Percentiles rank a stretch among this genome's conserved stretches.
phyloP scores from a whole-genome alignment of 2,797 vertebrate genomes.

The Eurystomus glaucurus region DNA sequence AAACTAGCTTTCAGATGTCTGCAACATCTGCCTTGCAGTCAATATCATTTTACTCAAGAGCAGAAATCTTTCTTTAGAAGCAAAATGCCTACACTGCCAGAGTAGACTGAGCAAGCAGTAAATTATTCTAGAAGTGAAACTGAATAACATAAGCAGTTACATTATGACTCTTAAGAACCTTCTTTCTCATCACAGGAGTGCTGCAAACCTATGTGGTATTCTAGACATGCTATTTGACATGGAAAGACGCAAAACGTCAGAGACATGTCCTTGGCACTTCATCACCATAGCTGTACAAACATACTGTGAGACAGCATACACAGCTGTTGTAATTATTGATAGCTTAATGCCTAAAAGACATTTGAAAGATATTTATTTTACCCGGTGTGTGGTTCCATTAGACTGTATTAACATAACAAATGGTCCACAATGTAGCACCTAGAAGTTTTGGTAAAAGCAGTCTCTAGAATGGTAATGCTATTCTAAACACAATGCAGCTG shows the following conservation, averaged over 20 bases:
- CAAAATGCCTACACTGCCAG: background rate
- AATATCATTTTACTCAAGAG: background rate
- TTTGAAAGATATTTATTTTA: background rate
- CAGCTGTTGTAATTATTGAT: background rate
- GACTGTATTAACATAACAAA: background rate
- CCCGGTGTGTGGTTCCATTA: rapidly evolving
- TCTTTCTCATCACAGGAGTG: background rate
- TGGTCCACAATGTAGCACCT: background rate
- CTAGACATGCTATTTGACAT: background rate
- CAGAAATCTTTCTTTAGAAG: conserved; percentile 15
- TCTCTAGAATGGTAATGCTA: rapidly evolving
- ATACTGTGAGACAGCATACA: background rate
- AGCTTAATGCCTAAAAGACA: background rate
- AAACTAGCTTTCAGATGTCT: conserved; percentile 11
- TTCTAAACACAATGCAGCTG: background rate
- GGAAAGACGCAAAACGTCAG: background rate
- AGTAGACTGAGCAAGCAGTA: background rate
- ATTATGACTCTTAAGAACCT: background rate
- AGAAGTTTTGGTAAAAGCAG: background rate
- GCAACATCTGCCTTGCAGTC: background rate
- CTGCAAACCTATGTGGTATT: background rate
- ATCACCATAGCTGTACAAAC: background rate
- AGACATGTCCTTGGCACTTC: background rate
- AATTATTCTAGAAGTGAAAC: background rate
- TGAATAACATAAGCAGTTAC: background rate